These are phyloP conservation scores for Malurus cyaneus DNA, from an alignment of 2,113 vertebrate species.

Conservation along the genomic window DNA sequence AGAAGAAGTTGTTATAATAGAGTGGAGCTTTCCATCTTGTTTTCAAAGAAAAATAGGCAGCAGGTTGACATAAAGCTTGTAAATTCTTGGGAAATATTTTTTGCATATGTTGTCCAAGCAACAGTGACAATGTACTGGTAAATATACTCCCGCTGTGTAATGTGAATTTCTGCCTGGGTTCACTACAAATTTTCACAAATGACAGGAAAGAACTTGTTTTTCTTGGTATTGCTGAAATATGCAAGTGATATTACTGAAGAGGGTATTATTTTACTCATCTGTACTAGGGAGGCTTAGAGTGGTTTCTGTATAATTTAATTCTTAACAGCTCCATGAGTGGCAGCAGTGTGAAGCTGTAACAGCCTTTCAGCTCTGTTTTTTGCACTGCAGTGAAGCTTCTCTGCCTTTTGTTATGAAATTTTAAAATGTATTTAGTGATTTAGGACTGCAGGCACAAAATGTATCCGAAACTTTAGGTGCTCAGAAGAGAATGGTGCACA, in stretches of 20 bases:
- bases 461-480: neutral
- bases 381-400: neutral
- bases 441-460: neutral
- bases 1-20: slow-evolving; percentile 16
- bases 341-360: neutral
- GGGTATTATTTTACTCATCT: neutral
- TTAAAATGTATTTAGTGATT: neutral
- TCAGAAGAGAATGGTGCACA: accelerated
- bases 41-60: neutral
- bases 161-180: neutral
- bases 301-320: neutral
- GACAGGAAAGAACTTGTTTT: slow-evolving; percentile 5
- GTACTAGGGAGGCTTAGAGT: neutral
- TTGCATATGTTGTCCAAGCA: slow-evolving; percentile 14
- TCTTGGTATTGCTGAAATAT: neutral
- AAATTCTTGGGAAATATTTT: neutral
- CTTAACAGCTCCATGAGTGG: neutral
- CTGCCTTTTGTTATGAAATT: neutral
- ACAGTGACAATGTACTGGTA: neutral
- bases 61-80: neutral
- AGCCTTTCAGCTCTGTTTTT: neutral
- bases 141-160: neutral
- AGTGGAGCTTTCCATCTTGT: neutral
- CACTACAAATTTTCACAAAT: neutral
- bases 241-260: neutral